These are phyloP conservation scores for Xyrichtys novacula DNA, from an alignment of 2,797 vertebrate species.

Conservation along the genomic window DNA sequence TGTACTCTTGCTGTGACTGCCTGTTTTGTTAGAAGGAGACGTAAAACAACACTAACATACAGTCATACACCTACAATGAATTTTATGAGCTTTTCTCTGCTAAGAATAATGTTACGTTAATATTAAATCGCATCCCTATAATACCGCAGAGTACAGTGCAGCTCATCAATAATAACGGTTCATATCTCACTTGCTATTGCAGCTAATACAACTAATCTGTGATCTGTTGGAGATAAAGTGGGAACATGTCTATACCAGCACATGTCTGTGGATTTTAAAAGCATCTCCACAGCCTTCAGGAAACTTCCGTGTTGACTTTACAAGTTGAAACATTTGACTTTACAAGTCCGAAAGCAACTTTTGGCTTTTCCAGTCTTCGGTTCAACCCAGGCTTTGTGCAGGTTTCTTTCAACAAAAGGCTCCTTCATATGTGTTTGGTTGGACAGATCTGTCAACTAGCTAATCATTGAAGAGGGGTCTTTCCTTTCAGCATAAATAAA, in stretches of 20 bases:
- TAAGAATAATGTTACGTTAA: too few species aligned
- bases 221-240: background rate
- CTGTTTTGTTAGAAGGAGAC: too few species aligned
- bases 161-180: background rate
- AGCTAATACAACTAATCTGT: slow-evolving; percentile 1
- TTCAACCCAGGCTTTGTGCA: background rate
- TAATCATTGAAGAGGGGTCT: slow-evolving; percentile 19
- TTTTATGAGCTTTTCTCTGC: background rate
- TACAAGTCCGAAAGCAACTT: too few species aligned
- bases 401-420: slow-evolving; percentile 12
- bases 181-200: background rate
- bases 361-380: background rate
- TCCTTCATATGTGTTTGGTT: slow-evolving; percentile 25
- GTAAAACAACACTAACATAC: too few species aligned
- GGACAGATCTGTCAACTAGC: background rate
- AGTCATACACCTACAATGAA: too few species aligned
- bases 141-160: too few species aligned
- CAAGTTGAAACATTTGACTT: slow-evolving; percentile 20
- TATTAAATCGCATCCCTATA: too few species aligned
- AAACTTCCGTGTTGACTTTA: slow-evolving; percentile 20
- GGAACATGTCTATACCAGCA: slow-evolving; percentile 8
- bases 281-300: background rate
- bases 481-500: slow-evolving; percentile 39
- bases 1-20: too few species aligned
- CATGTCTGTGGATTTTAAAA: background rate